A percentile compares a stretch with the other conserved stretches of the same genome.
Evolutionary conservation across 2,888 invertebrate genomes (phyloP).

Genomic region (Drosophila hamatofila): DNA sequence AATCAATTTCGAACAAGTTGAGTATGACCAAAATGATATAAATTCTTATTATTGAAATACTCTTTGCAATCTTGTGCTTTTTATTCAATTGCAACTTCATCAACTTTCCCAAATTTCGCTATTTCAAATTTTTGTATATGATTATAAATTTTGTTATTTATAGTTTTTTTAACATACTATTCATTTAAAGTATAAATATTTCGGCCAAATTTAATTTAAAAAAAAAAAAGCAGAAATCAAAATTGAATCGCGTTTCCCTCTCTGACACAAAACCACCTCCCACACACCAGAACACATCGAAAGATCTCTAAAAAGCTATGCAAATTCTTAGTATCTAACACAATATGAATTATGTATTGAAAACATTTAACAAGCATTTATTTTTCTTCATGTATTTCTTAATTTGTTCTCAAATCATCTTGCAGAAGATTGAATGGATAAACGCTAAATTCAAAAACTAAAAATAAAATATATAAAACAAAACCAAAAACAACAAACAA

Average conservation of each 20-base stretch:
- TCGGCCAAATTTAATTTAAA: constrained; percentile 30
- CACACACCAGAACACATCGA: constrained; percentile 31
- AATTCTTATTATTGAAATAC: constrained; percentile 62
- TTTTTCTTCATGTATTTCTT: constrained; percentile 79
- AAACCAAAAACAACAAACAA: constrained; percentile 63
- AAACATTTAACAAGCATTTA: constrained; percentile 72
- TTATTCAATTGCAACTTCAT: constrained; percentile 61
- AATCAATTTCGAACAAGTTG: constrained; percentile 75
- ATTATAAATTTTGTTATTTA: constrained; percentile 24
- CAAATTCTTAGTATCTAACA: constrained; percentile 49
- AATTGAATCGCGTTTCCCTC: constrained; percentile 45
- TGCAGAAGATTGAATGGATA: constrained; percentile 86
- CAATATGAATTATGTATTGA: constrained; percentile 55
- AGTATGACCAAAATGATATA: constrained; percentile 71
- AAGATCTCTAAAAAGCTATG: constrained; percentile 20
- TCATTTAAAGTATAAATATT: constrained; percentile 44
- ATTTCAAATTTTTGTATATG: constrained; percentile 23
- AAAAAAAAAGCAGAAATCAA: neutral
- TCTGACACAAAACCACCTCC: constrained; percentile 33
- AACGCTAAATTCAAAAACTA: constrained; percentile 74
- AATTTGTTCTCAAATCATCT: constrained; percentile 84
- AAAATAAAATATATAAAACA: constrained; percentile 38
- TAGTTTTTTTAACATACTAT: constrained; percentile 25
- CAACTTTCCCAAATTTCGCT: constrained; percentile 57
- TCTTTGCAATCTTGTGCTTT: constrained; percentile 69